Percentiles rank a stretch among this genome's conserved stretches.
phyloP scores from a whole-genome alignment of 2,888 invertebrate species.

The Caenorhabditis sp. region DNA sequence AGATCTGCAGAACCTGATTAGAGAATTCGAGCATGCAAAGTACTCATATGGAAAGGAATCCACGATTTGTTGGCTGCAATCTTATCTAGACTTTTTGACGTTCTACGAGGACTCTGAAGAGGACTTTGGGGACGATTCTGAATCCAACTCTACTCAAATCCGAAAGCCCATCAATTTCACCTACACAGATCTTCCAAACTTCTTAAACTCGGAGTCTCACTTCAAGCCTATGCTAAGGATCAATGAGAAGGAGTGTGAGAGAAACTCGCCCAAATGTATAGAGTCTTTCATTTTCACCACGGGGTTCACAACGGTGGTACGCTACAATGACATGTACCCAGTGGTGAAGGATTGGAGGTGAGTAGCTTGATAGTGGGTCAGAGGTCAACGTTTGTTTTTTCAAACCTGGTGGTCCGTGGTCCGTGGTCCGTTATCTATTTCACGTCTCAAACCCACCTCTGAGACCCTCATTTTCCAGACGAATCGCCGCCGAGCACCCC shows the following conservation, averaged over 20 bases:
- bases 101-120: conserved; percentile 69
- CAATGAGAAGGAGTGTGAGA: conserved; percentile 63
- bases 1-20: conserved; percentile 53
- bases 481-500: conserved; percentile 66
- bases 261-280: conserved; percentile 71
- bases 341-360: conserved; percentile 73
- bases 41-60: conserved; percentile 70
- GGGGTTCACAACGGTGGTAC: conserved; percentile 75
- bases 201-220: conserved; percentile 60
- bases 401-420: too few species aligned
- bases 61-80: conserved; percentile 72
- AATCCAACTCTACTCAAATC: background rate
- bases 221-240: conserved; percentile 63
- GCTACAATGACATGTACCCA: conserved; percentile 76
- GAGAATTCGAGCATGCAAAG: conserved; percentile 55
- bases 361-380: too few species aligned
- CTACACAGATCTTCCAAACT: conserved; percentile 66
- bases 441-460: too few species aligned
- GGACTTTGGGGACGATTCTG: conserved; percentile 19
- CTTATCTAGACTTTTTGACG: conserved; percentile 70
- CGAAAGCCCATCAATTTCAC: conserved; percentile 46
- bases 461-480: conserved; percentile 20
- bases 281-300: conserved; percentile 74
- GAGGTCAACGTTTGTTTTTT: too few species aligned
- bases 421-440: too few species aligned